These are phyloP conservation scores for Ladona fulva DNA, from an alignment of 1,140 invertebrate species.

Conservation along the genomic window DNA sequence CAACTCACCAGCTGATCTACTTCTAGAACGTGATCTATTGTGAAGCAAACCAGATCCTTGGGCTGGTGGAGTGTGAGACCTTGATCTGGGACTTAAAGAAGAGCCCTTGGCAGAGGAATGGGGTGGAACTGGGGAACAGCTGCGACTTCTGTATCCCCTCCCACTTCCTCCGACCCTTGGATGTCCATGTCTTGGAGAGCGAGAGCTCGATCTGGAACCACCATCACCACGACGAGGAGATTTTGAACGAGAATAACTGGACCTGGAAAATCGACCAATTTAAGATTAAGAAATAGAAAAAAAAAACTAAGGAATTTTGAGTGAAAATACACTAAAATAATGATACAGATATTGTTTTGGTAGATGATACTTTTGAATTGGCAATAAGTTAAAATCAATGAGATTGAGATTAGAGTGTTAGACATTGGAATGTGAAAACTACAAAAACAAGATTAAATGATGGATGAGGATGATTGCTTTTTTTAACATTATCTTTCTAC, in stretches of 20 bases:
- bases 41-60: conserved; percentile 34
- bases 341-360: too few relatives aligned
- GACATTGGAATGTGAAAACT: too few relatives aligned
- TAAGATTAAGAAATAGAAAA: too few relatives aligned
- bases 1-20: conserved; percentile 25
- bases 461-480: too few relatives aligned
- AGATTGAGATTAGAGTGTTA: too few relatives aligned
- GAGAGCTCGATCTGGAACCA: neutral
- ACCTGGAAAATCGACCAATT: neutral
- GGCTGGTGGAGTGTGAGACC: conserved; percentile 41
- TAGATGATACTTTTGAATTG: too few relatives aligned
- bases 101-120: neutral
- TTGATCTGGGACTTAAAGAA: neutral
- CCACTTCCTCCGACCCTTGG: conserved; percentile 22
- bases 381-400: too few relatives aligned
- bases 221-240: neutral
- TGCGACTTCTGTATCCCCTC: conserved; percentile 24
- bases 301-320: too few relatives aligned
- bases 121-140: conserved; percentile 16
- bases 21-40: conserved; percentile 25
- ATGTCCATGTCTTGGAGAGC: conserved; percentile 24
- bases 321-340: too few relatives aligned
- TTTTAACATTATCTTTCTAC: too few relatives aligned
- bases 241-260: neutral
- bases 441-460: too few relatives aligned